Evolutionary conservation across 2,888 invertebrate genomes (phyloP).

Genomic region (Polydrusus pterygomalis): DNA sequence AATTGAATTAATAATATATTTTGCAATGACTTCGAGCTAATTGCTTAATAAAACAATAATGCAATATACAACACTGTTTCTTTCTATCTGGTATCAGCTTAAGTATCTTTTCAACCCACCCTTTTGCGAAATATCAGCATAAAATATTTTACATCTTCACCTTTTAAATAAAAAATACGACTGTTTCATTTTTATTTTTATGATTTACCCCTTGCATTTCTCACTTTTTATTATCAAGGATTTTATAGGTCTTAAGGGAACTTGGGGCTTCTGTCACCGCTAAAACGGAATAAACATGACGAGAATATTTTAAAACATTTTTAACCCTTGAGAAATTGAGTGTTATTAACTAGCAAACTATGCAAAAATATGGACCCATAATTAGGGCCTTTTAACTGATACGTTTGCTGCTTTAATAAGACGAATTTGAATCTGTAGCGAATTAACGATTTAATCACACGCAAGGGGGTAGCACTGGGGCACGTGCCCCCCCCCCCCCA

Average conservation of each 20-base stretch:
- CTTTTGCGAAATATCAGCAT: neutral
- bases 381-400: neutral
- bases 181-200: slow-evolving; percentile 22
- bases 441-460: too few species aligned
- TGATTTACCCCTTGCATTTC: slow-evolving; percentile 7
- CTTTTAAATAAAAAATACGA: slow-evolving; percentile 18
- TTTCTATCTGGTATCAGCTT: neutral
- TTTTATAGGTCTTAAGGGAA: slow-evolving; percentile 13
- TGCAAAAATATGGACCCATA: neutral
- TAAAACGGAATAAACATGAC: neutral
- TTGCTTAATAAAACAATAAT: too few species aligned
- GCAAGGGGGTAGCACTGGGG: too few species aligned
- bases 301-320: slow-evolving; percentile 3
- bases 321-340: neutral
- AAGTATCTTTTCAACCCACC: neutral
- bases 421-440: too few species aligned
- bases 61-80: too few species aligned
- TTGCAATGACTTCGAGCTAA: too few species aligned
- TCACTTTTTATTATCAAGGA: slow-evolving; percentile 15
- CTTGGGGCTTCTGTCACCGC: slow-evolving; percentile 4
- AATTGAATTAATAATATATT: too few species aligned
- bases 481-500: too few species aligned
- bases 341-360: neutral
- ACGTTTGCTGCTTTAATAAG: too few species aligned
- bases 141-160: slow-evolving; percentile 4